These are phyloP conservation scores for Coturnix japonica DNA, from an alignment of 2,113 vertebrate species.

Conservation along the genomic window DNA sequence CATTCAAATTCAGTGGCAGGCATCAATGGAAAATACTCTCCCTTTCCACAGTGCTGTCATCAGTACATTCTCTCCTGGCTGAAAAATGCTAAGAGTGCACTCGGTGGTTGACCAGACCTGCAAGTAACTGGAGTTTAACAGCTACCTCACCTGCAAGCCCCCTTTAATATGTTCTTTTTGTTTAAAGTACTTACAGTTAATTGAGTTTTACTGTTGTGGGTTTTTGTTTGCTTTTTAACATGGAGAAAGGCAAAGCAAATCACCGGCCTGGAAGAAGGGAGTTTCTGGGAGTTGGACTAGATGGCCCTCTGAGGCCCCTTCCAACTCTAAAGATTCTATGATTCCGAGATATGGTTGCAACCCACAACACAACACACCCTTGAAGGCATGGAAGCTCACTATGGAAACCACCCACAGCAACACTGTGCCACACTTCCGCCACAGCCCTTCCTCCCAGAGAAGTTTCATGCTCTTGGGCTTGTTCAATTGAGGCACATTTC, in stretches of 20 bases:
- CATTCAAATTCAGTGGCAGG: neutral
- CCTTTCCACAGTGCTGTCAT: neutral
- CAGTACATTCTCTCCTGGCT: neutral
- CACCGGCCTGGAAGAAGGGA: neutral
- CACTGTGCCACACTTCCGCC: neutral
- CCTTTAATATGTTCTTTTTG: neutral
- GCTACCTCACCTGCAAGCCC: neutral
- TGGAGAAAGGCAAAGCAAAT: neutral
- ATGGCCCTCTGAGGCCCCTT: no score
- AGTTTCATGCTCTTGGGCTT: no score
- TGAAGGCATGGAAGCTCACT: neutral
- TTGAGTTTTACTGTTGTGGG: neutral
- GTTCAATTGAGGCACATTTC: no score
- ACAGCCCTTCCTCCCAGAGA: no score
- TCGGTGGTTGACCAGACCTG: neutral
- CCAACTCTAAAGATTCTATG: no score
- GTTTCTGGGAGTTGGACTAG: no score
- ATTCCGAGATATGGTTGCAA: neutral
- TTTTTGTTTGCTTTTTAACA: neutral
- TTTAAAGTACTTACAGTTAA: neutral
- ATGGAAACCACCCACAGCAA: fast-evolving
- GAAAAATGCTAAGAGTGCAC: neutral
- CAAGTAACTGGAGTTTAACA: neutral
- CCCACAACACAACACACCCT: neutral
- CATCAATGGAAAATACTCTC: neutral